Evolutionary conservation across 2,113 vertebrate species (phyloP).

Genomic region (Salvelinus namaycush): DNA sequence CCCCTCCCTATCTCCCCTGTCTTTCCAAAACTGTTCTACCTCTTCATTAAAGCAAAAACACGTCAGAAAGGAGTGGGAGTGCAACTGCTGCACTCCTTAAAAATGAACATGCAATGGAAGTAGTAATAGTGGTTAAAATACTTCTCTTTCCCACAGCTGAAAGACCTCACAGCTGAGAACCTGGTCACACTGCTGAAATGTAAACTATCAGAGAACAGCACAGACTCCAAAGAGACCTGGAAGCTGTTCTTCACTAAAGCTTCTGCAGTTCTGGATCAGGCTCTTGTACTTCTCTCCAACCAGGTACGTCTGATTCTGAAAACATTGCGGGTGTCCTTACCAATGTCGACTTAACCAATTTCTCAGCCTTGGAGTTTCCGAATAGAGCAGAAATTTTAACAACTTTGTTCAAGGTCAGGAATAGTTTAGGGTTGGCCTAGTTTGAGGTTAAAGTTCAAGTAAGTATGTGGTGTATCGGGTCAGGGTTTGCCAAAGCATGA

Average conservation of each 20-base stretch:
- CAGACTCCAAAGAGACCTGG: constrained; percentile 57
- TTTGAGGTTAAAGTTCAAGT: neutral
- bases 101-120: neutral
- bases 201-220: constrained; percentile 47
- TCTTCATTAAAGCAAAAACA: too few relatives aligned
- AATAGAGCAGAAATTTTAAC: neutral
- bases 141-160: neutral
- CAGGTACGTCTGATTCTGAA: constrained; percentile 22
- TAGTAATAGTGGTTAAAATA: neutral
- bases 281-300: constrained; percentile 56
- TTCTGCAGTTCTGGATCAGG: constrained; percentile 52
- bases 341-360: neutral
- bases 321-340: neutral
- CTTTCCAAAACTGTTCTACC: too few relatives aligned
- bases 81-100: too few relatives aligned
- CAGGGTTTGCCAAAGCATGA: too few relatives aligned
- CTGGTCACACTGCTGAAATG: constrained; percentile 63
- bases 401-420: neutral
- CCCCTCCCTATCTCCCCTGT: too few relatives aligned
- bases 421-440: neutral
- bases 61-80: too few relatives aligned
- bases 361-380: neutral
- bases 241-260: constrained; percentile 64
- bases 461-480: neutral
- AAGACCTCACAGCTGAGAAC: constrained; percentile 54